Evolutionary conservation across 35 echinoderm and acorn worm species (phyloP), one percentile per base, ranked within the genome.

Genomic region (Heliocidaris tuberculata): DNA sequence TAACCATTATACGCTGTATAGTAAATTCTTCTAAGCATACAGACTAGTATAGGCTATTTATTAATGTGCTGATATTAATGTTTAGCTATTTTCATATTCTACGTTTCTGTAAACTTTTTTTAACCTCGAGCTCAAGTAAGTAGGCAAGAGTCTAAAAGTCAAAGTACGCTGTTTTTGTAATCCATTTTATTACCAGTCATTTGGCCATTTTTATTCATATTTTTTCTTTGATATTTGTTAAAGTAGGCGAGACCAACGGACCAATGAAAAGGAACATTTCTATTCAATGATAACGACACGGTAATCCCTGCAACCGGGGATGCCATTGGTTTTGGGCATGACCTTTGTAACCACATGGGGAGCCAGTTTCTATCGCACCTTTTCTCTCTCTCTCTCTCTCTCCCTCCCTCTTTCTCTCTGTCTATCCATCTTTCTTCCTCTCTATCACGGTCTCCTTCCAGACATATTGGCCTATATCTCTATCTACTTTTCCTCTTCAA

Each of bases 161-260:
- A 78, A 78, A 78, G 21, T n/a, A 78, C 65, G 65, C 15, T 78
- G 65, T 78, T 78, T 19, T 78, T 78, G 65, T 78, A 78, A 78
- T 78, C 7, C 65, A 78, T 78, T 78, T 78, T 78, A 78, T 78
- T 78, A 78, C 65, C 65, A 78, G 65, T 78, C 65, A n/a, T 78
- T 78, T 78, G 65, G 65, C 65, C 65, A n/a, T 78, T 27, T n/a
- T n/a, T 27, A n/a, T 78, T 24, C 65, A 78, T n/a, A 29, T n/a
- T 3, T 42, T 78, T 78, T 78, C 65, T 78, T 78, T 78, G 65
- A 78, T 78, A 78, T 21, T n/a, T 78, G 21, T 78, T 78, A 19
- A 27, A 78, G 65, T 21, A 78, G 65, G 65, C 2, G 65, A 78
- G 65, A 78, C 65, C 65, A 78, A 78, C 65, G 65, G 5, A n/a